phyloP scores from a whole-genome alignment of 53 echinoderm and acorn worm species.

The Arbacia lixula region DNA sequence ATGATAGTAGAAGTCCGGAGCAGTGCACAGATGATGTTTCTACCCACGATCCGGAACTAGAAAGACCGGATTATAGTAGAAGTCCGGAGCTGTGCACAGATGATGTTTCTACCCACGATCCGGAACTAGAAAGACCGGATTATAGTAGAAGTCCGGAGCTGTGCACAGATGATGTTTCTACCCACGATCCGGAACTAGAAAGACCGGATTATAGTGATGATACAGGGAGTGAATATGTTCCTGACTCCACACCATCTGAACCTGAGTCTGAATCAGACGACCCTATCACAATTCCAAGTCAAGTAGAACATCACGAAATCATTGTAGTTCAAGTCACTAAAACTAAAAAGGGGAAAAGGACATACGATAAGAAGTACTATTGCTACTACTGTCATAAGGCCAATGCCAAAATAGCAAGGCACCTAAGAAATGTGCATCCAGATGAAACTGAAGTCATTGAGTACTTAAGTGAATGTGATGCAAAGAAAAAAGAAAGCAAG shows the following conservation, averaged over 20 bases:
- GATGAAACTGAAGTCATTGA: background rate
- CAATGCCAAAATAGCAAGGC: background rate
- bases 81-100: too few relatives aligned
- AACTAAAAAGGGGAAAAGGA: background rate
- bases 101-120: too few relatives aligned
- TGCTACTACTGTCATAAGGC: background rate
- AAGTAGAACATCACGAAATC: background rate
- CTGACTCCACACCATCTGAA: slow-evolving; percentile 7
- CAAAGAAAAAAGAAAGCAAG: background rate
- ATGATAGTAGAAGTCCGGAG: too few relatives aligned
- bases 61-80: too few relatives aligned
- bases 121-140: too few relatives aligned
- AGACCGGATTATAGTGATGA: too few relatives aligned
- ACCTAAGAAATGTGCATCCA: background rate
- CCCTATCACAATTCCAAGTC: slow-evolving; percentile 12
- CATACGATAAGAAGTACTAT: background rate
- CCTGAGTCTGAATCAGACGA: background rate
- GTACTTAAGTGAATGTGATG: background rate
- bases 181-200: too few relatives aligned
- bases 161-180: too few relatives aligned
- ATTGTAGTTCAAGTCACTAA: background rate
- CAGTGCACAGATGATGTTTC: too few relatives aligned
- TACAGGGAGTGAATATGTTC: slow-evolving; percentile 10
- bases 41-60: too few relatives aligned
- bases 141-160: too few relatives aligned